Base-by-base conservation (phyloP, 1,140 invertebrate genomes). In the Panulirus ornatus region DNA sequence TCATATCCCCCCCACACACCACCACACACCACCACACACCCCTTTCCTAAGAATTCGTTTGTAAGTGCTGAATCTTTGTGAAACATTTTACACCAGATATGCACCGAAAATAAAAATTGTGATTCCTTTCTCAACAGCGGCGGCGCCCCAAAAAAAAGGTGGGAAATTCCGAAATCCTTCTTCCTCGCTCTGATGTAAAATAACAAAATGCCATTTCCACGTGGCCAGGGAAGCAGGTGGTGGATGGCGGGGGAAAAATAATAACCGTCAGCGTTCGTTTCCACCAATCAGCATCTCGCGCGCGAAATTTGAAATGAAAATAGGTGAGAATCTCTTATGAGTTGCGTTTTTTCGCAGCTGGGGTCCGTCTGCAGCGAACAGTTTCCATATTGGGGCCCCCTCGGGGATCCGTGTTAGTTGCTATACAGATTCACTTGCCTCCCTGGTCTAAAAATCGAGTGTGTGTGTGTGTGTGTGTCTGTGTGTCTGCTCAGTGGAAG, bases 171-270 rank as follows among this genome's bases (percentile, higher is more conserved):
- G 63, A 83, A 83, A 89, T 75, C 66, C 79, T 84, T 84, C 81
- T 89, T 84, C 88, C 81, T 71, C 87, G 78, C 81, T 83, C 70
- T 89, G 88, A 89, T 75, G 88, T 89, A 84, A 89, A 90, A 90
- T 90, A 90, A 90, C 82, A 90, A 90, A 90, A 90, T 90, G 88
- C 88, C 88, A 90, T 90, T 90, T 90, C 83, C 88, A 90, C 88
- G 82, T 90, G 88, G 82, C 83, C 88, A 66, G 63, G 88, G 88
- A 90, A 84, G 82, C 88, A 90, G 82, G 82, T 84, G 88, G 88
- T 79, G 88, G 82, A 84, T 90, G 83, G 88, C 82, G 88, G 88
- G 88, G 88, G 83, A 90, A 85, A 90, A 90, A 90, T 90, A 85
- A 90, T 90, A 90, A 90, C 88, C 88, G 83, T 89, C 88, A 89